These are phyloP conservation scores for Tetramorium simillimum DNA, from an alignment of 1,140 invertebrate species.

Conservation along the genomic window DNA sequence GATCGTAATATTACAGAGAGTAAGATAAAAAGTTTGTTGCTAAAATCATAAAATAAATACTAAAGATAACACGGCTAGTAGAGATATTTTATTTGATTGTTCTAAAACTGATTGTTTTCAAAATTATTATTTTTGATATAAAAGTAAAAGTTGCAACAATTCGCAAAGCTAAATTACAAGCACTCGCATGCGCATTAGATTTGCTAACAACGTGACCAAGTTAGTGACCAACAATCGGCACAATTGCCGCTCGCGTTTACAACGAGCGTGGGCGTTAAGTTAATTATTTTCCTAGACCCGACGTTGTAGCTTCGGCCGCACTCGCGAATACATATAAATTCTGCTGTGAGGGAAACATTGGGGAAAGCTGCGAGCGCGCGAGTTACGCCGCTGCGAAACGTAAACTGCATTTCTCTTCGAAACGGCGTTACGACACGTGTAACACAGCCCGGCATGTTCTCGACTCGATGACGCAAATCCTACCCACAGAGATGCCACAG, in stretches of 20 bases:
- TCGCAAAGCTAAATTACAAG: neutral
- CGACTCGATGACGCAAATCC: neutral
- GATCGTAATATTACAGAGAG: neutral
- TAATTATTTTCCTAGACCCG: conserved; percentile 51
- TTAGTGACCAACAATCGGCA: conserved; percentile 38
- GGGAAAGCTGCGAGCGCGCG: neutral
- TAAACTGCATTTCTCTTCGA: neutral
- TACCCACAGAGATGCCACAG: neutral
- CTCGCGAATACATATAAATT: conserved; percentile 27
- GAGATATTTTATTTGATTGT: neutral
- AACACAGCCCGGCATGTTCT: neutral
- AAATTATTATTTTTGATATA: neutral
- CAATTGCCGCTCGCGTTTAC: conserved; percentile 38
- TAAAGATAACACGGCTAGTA: neutral
- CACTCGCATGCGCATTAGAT: neutral
- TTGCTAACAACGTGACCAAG: conserved; percentile 24
- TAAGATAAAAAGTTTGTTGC: neutral
- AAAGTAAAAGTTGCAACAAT: neutral
- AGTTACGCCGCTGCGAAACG: conserved; percentile 1
- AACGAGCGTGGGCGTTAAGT: conserved; percentile 34
- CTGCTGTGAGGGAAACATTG: neutral
- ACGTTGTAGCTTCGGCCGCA: neutral
- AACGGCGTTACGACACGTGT: neutral
- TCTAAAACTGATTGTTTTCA: neutral
- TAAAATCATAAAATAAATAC: neutral